These are phyloP conservation scores for Cryptops parisi DNA, from an alignment of 2,888 invertebrate genomes.

Conservation along the genomic window DNA sequence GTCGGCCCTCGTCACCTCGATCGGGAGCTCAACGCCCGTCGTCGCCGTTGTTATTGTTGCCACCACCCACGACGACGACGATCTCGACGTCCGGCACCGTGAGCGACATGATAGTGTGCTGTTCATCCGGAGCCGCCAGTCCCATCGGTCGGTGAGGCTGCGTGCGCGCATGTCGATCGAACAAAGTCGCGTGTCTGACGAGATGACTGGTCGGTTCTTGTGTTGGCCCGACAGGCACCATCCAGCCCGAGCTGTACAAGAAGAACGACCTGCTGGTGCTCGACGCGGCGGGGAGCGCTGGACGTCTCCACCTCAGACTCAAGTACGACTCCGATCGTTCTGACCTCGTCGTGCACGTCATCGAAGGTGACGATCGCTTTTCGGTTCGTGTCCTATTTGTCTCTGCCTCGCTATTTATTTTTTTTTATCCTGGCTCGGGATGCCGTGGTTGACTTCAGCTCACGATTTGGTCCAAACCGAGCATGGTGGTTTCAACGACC, in stretches of 20 bases:
- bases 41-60: conserved; percentile 54
- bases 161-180: conserved; percentile 5
- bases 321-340: conserved; percentile 82
- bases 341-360: conserved; percentile 77
- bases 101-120: too few relatives aligned
- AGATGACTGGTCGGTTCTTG: background rate
- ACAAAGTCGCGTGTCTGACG: background rate
- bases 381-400: background rate
- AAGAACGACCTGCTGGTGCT: conserved; percentile 30
- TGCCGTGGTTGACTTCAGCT: too few relatives aligned
- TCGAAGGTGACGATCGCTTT: conserved; percentile 50
- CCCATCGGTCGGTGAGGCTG: conserved; percentile 6
- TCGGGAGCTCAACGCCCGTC: conserved; percentile 26
- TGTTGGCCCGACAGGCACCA: conserved; percentile 42
- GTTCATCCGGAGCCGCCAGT: conserved; percentile 2
- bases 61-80: conserved; percentile 23
- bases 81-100: background rate
- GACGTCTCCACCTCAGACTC: conserved; percentile 65
- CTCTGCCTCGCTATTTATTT: background rate
- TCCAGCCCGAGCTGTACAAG: conserved; percentile 76
- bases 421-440: background rate
- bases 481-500: conserved; percentile 76
- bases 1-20: conserved; percentile 4
- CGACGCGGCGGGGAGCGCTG: conserved; percentile 47
- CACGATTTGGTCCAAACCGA: conserved; percentile 71